Evolutionary conservation across 2,113 vertebrate species (phyloP).

Genomic region (Bettongia penicillata): DNA sequence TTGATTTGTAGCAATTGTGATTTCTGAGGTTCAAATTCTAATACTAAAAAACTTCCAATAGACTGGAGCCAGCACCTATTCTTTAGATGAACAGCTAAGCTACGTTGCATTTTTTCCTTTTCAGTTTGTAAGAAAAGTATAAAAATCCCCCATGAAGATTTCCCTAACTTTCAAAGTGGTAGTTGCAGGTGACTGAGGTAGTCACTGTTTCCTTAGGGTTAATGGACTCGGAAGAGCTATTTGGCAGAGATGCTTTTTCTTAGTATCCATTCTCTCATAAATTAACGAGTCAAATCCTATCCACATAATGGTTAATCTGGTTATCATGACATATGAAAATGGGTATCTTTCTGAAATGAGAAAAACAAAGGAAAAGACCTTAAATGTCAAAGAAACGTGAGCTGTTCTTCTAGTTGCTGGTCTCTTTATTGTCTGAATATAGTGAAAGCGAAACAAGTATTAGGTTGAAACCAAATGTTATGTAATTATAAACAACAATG

Average conservation of each 20-base stretch:
- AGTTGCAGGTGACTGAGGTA: neutral
- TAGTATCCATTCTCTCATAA: neutral
- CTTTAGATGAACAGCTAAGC: neutral
- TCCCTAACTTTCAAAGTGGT: neutral
- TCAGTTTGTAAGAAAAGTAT: neutral
- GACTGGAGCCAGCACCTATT: neutral
- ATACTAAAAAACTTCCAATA: neutral
- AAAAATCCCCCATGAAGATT: neutral
- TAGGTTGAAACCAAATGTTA: neutral
- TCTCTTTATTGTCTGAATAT: neutral
- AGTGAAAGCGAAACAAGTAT: neutral
- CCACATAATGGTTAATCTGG: neutral
- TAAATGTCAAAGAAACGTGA: neutral
- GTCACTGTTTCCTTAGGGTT: neutral
- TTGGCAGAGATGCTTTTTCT: neutral
- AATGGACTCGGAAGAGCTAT: neutral
- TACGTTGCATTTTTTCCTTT: neutral
- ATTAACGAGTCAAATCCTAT: neutral
- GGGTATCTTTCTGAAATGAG: neutral
- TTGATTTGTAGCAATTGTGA: neutral
- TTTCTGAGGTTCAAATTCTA: neutral
- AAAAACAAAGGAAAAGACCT: neutral
- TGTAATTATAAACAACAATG: neutral
- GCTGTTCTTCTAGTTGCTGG: neutral
- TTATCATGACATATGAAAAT: neutral